phyloP scores from a whole-genome alignment of 1,140 invertebrate genomes.

The Meloidogyne exigua region DNA sequence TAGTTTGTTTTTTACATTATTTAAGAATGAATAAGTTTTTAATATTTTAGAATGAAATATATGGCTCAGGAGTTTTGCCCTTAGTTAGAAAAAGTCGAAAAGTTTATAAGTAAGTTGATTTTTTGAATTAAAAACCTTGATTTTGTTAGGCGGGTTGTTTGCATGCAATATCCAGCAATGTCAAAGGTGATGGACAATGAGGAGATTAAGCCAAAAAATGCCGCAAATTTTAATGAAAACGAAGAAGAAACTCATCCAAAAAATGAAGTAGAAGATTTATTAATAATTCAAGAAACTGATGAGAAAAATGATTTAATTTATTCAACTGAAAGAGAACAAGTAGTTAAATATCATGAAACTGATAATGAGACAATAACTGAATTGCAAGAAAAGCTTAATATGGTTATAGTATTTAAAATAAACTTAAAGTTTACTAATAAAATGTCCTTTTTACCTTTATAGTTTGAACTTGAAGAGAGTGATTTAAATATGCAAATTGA shows the following conservation, averaged over 20 bases:
- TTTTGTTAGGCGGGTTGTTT: slow-evolving; percentile 7
- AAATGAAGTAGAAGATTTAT: neutral
- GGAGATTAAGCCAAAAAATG: neutral
- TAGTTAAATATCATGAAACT: neutral
- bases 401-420: neutral
- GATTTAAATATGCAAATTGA: neutral
- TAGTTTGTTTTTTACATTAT: neutral
- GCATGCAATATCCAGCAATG: slow-evolving; percentile 9
- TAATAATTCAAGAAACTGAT: neutral
- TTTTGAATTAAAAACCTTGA: neutral
- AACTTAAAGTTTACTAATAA: too few relatives aligned
- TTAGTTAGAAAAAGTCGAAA: slow-evolving; percentile 34
- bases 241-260: neutral
- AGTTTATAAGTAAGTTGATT: slow-evolving; percentile 25
- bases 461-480: neutral
- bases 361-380: neutral
- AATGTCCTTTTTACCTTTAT: neutral
- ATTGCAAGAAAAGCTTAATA: neutral
- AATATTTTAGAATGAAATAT: slow-evolving; percentile 14
- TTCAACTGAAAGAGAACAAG: neutral
- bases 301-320: neutral
- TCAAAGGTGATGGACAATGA: neutral
- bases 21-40: neutral
- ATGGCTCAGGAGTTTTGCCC: neutral
- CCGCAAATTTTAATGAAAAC: neutral